Base-by-base conservation (phyloP, 2,797 vertebrate species). In the Falco berigora region DNA sequence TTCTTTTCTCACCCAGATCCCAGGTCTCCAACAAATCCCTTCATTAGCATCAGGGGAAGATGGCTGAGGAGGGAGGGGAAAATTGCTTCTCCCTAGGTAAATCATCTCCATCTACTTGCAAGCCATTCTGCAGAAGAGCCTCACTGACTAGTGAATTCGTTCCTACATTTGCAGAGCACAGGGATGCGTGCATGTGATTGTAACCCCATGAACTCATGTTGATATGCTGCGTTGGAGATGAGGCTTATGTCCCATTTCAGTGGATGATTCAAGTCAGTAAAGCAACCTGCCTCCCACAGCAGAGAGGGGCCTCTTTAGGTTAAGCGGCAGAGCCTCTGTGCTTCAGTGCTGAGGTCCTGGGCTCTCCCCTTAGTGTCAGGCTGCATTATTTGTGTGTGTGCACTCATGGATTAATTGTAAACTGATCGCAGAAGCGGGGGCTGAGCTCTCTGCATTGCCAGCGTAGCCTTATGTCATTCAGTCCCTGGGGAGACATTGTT, bases 391-490 rank as follows among this genome's bases (percentile, higher is more conserved):
- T 92, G 94, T 91, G 85, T 12, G 59, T 92, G 93, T 75, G 85
- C 90, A 72, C 88, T 95, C 88, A 74, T 5, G 95, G 92, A 90
- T 96, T 50, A 38, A 92, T 36, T n/a, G 94, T 21, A 88, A 92
- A 64, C 14, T 2, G 64, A 86, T n/a, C 61, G 2, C 69, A 10
- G 69, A 14, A 59, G 58, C 58, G 5, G 25, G 21, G 34, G 5
- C 66, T 4, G 77, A 55, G 68, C 49, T 3, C 86, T 53, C 19
- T 8, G 53, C 47, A 0, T 25, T 58, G 44, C 76, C 80, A 17
- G 69, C 3, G 0, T 3, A 4, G 64, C 72, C 77, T 20, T 34
- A 28, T 92, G 94, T 88, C 93, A 46, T 38, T 2, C 67, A 3
- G 28, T 86, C 74, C 95, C 91, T 2, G 46, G 62, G 59, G 92